Evolutionary conservation across 1,140 invertebrate genomes (phyloP).

Genomic region (Nasonia giraulti): DNA sequence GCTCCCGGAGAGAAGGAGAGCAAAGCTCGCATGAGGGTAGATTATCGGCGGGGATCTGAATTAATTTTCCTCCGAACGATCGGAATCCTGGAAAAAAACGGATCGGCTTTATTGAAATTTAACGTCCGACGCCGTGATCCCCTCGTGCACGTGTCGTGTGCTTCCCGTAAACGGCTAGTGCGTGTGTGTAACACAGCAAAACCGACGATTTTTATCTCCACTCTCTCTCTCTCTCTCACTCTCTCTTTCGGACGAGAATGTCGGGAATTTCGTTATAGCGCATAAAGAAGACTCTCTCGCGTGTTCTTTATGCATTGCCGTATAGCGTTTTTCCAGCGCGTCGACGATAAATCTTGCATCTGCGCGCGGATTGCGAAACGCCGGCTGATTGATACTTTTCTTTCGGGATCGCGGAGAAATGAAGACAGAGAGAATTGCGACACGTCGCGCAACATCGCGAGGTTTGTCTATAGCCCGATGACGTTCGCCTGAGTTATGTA

Average conservation of each 20-base stretch:
- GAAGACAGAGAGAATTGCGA: not conserved
- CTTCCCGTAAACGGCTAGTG: no score
- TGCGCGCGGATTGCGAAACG: constrained; percentile 17
- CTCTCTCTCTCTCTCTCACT: no score
- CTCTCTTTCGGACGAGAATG: not conserved
- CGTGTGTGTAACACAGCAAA: no score
- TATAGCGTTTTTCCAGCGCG: not conserved
- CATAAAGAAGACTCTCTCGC: not conserved
- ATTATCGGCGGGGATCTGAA: not conserved
- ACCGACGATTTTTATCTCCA: no score
- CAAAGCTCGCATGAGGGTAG: not conserved
- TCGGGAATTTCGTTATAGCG: not conserved
- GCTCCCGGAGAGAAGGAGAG: not conserved
- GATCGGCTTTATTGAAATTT: not conserved
- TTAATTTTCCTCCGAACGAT: not conserved
- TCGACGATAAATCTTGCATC: not conserved
- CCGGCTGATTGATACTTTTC: constrained; percentile 21
- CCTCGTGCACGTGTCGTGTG: no score
- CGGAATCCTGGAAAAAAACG: not conserved
- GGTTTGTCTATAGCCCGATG: not conserved
- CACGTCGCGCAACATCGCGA: not conserved
- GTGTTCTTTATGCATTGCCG: not conserved
- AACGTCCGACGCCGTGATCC: not conserved
- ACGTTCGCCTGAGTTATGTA: no score
- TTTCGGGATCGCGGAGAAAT: constrained; percentile 26